These are phyloP conservation scores for Ennomos erosarius DNA, from an alignment of 2,888 invertebrate species.

Conservation along the genomic window DNA sequence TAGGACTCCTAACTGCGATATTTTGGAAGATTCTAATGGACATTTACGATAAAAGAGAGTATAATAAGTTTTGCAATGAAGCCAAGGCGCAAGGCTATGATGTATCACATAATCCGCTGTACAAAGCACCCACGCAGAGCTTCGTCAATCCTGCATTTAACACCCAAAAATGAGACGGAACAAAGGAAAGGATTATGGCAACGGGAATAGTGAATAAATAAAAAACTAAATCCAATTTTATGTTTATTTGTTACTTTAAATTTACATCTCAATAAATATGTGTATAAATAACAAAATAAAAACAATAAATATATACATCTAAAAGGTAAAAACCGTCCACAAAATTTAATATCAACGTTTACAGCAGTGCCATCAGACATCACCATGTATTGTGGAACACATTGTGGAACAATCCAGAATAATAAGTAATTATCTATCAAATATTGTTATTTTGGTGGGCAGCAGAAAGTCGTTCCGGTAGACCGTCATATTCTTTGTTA, in stretches of 20 bases:
- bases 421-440: neutral
- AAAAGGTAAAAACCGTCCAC: constrained; percentile 34
- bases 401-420: neutral
- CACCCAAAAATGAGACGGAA: constrained; percentile 9
- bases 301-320: constrained; percentile 35
- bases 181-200: constrained; percentile 6
- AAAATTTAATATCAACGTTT: constrained; percentile 29
- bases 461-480: constrained; percentile 3
- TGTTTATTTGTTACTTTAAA: constrained; percentile 50
- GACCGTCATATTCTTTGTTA: neutral
- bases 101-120: constrained; percentile 57
- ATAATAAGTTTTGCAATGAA: constrained; percentile 58
- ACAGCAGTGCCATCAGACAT: constrained; percentile 36
- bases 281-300: constrained; percentile 53
- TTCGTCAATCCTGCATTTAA: constrained; percentile 60
- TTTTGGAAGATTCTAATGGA: constrained; percentile 69
- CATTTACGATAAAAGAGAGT: constrained; percentile 65
- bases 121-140: constrained; percentile 51
- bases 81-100: constrained; percentile 57
- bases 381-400: constrained; percentile 28
- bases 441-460: neutral
- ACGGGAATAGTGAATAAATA: neutral
- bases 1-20: constrained; percentile 67
- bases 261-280: constrained; percentile 50
- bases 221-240: constrained; percentile 33